A percentile compares a stretch with the other conserved stretches of the same genome.
Evolutionary conservation across 2,113 vertebrate genomes (phyloP).

Genomic region (Varanus salvator): DNA sequence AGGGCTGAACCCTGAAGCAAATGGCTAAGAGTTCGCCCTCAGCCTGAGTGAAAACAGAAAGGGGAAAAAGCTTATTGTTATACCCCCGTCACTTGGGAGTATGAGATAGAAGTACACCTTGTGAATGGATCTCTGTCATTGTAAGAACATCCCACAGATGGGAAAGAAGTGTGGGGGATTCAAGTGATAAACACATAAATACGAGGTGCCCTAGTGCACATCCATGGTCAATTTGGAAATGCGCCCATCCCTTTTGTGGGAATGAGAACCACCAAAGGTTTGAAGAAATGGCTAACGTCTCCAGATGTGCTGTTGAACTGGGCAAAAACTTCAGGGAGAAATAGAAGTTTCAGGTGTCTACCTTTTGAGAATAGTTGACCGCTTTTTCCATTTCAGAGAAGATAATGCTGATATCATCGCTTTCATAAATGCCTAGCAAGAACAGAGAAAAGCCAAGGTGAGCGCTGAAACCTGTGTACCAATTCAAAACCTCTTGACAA

Average conservation of each 20-base stretch:
- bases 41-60: neutral
- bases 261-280: neutral
- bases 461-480: neutral
- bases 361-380: slow-evolving; percentile 81
- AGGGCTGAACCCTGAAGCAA: neutral
- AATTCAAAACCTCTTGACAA: neutral
- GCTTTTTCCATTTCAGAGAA: slow-evolving; percentile 81
- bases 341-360: slow-evolving; percentile 37
- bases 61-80: neutral
- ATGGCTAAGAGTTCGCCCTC: neutral
- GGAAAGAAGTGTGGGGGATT: neutral
- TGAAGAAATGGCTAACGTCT: neutral
- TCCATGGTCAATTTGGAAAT: neutral
- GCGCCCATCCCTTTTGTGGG: neutral
- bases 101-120: neutral
- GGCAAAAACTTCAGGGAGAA: slow-evolving; percentile 8
- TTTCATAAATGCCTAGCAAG: slow-evolving; percentile 82
- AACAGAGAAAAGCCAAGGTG: neutral
- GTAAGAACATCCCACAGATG: neutral
- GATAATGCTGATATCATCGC: slow-evolving; percentile 79
- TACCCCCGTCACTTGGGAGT: neutral
- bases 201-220: neutral
- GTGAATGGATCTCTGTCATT: neutral
- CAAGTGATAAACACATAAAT: neutral
- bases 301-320: neutral